These are phyloP conservation scores for Bimastos eiseni DNA, from an alignment of 2,888 invertebrate species.

Conservation along the genomic window DNA sequence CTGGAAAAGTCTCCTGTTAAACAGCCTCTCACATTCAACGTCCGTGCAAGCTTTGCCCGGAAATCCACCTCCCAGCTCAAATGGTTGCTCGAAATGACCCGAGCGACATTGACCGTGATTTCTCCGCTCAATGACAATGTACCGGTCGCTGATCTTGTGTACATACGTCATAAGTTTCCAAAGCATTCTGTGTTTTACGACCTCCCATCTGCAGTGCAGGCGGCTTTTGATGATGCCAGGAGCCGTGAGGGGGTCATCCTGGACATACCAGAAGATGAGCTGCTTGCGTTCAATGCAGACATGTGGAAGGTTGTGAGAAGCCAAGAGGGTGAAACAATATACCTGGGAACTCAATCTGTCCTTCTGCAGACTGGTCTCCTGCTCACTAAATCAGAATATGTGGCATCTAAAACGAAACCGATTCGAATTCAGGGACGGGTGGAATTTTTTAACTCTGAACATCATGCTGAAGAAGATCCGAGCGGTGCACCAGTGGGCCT, in stretches of 20 bases:
- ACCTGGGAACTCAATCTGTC: conserved; percentile 33
- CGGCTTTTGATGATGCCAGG: conserved; percentile 5
- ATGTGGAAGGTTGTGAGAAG: conserved; percentile 32
- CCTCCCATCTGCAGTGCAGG: neutral
- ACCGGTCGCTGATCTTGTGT: conserved; percentile 18
- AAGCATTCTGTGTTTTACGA: conserved; percentile 31
- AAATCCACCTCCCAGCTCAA: conserved; percentile 28
- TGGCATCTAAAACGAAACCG: neutral
- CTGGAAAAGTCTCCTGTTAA: conserved; percentile 21
- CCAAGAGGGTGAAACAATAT: conserved; percentile 30
- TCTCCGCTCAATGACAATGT: conserved; percentile 18
- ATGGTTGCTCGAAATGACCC: conserved; percentile 34
- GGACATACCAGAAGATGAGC: neutral
- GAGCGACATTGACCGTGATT: conserved; percentile 25
- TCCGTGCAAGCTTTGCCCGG: conserved; percentile 22
- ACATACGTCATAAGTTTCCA: conserved; percentile 32
- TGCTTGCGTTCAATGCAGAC: conserved; percentile 21
- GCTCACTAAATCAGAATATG: conserved; percentile 27
- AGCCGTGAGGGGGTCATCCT: neutral
- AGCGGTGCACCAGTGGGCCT: conserved; percentile 24
- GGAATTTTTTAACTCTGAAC: conserved; percentile 29
- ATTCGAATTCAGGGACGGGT: conserved; percentile 29
- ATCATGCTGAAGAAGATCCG: neutral
- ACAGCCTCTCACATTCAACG: conserved; percentile 17
- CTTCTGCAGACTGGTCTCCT: conserved; percentile 30